These are phyloP conservation scores for Python bivittatus DNA, from an alignment of 2,113 vertebrate genomes.

Conservation along the genomic window DNA sequence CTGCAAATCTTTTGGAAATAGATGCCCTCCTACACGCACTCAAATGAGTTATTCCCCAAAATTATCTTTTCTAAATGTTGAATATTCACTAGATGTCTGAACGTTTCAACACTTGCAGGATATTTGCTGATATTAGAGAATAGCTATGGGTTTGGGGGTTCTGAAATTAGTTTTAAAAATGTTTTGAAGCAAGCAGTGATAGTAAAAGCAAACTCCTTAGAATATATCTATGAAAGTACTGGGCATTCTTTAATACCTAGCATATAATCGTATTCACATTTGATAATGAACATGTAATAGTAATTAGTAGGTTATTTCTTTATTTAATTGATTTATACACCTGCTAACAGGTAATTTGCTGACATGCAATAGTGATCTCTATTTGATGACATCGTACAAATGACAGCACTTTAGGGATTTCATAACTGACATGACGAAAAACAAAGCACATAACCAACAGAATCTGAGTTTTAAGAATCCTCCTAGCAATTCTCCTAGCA, in stretches of 20 bases:
- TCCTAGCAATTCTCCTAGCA: not conserved
- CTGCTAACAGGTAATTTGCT: not conserved
- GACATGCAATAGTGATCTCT: not conserved
- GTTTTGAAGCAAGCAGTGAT: not conserved
- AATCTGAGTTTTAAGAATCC: not conserved
- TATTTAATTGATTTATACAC: not conserved
- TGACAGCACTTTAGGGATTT: not conserved
- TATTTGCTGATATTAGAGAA: not conserved
- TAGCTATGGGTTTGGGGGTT: not conserved
- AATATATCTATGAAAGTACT: not conserved
- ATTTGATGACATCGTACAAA: not conserved
- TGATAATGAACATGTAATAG: not conserved
- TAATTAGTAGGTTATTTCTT: not conserved
- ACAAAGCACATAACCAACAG: not conserved
- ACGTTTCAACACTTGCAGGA: not conserved
- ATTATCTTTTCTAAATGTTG: not conserved
- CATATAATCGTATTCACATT: not conserved
- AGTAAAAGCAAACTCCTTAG: not conserved
- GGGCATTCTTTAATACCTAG: not conserved
- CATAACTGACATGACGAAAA: not conserved
- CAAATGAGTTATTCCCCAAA: not conserved
- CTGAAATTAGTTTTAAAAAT: not conserved
- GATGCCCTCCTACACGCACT: not conserved
- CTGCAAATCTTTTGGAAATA: not conserved
- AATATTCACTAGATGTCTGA: not conserved